Evolutionary conservation across 1,140 invertebrate species (phyloP), one percentile per base, ranked within the genome.

Genomic region (Plodia interpunctella): DNA sequence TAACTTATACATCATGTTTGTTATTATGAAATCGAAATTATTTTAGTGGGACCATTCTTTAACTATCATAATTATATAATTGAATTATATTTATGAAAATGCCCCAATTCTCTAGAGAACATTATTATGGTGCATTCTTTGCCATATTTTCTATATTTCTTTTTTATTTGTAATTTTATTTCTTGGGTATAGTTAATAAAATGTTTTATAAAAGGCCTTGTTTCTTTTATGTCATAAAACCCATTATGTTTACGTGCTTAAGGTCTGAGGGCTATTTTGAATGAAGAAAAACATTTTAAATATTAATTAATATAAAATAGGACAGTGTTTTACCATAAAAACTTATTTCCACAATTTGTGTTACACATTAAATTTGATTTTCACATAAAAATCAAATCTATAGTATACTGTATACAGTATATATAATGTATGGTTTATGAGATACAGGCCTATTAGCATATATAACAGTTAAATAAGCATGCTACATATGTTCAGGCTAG

Each of bases 91-190:
- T 49, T 18, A 49, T 61, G 0, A 62, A 62, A 54, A 49, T 58
- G 59, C 59, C 62, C 62, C 57, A 65, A 60, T 58, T 32, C 20
- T 57, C 30, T n/a, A 64, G 62, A 66, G 62, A 63, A 59, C 64
- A 66, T 66, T n/a, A n/a, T n/a, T n/a, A 55, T 58, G 18, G 38
- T 49, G 18, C 19, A 60, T 54, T 49, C 53, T 62, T 55, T 59
- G 64, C 64, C 64, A 66, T 66, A 63, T 54, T 60, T 52, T 64
- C 53, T 58, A 58, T 67, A 56, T 54, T 62, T 35, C 57, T 70
- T 65, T 70, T 49, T 62, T 17, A 21, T 59, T 62, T 28, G 28
- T 53, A 59, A n/a, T 51, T 25, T 53, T 53, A 53, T 53, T 53
- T 25, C n/a, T 25, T 59, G 32, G 57, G 32, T 44, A 32, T 19